Base-by-base conservation (phyloP, 2,113 vertebrate species). In the Saccopteryx leptura region DNA sequence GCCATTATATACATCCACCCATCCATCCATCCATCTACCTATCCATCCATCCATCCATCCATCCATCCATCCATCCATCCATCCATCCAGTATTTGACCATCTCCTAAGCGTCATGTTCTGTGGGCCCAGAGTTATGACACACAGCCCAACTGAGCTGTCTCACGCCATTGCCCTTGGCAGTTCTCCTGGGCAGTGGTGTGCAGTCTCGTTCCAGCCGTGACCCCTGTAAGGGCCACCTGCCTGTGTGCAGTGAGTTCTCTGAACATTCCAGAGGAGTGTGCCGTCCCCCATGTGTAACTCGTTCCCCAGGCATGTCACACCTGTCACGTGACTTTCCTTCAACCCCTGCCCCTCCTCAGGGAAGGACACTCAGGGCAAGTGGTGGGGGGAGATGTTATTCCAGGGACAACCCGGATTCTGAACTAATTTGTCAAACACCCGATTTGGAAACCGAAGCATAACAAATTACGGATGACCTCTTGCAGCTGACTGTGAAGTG, bases 41-140 rank as follows among this genome's bases (percentile, higher is more conserved):
- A 24, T 9, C 68, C 11, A 0, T 18, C 7, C 18, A 4, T 14
- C 39, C 39, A 39, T 39, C 39, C 21, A 13, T 12, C 21, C 3
- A 52, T 52, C 13, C 78, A 39, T 39, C 3, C 33, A 31, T 54
- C 9, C 54, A 50, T 56, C 10, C 50, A n/a, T 71, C 2, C 54
- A 24, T 39, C 39, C 39, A 39, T 39, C 39, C 39, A 48, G 5
- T 18, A 19, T 39, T 19, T 28, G 71, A 48, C n/a, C n/a, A n/a
- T n/a, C 46, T 95, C 33, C 48, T 11, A 10, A 9, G 33, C 71
- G 52, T 76, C 68, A 9, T 11, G 8, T n/a, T 82, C 75, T 17
- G n/a, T 56, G 68, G n/a, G 54, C 56, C 58, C 3, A 9, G 0
- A 0, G 23, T 23, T 6, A 39, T 0, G 0, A n/a, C 10, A 24